Evolutionary conservation across 2,797 vertebrate genomes (phyloP), one percentile per base, ranked within the genome.

Genomic region (Ispidina picta): DNA sequence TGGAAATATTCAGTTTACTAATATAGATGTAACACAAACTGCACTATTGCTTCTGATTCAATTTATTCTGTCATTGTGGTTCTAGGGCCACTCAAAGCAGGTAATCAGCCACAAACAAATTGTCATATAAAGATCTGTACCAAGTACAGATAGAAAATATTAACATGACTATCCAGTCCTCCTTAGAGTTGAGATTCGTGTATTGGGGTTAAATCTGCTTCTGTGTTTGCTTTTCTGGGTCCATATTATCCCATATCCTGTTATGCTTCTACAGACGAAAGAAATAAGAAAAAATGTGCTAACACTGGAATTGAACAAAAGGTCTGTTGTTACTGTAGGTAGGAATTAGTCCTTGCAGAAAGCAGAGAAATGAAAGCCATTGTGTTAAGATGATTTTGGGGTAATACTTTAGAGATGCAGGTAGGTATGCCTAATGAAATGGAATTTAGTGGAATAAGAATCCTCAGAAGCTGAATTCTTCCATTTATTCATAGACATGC

Each of bases 351-450:
- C 54, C 60, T 64, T 71, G 49, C 54, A 92, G 75, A 90, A 92
- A 80, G 81, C 46, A 92, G 52, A 86, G 66, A 92, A 78, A 90
- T 95, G 65, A 95, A 94, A 96, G 81, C 78, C 82, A 41, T 39
- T 91, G 41, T 28, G 54, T 86, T 92, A 94, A 95, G 90, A 94
- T 78, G 92, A 86, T 94, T 96, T 96, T 93, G 86, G 0, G 48
- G 77, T 94, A 94, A 91, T 84, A 43, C 90, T 91, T 94, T 54
- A 64, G 64, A 90, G 75, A 58, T 62, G 58, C 12, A 15, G 76
- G 64, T 60, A 26, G 1, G 0, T 83, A 39, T 60, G 62, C n/a
- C 58, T 82, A 79, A 43, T 86, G 92, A 94, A 95, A 84, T 77
- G 69, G 75, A 94, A 86, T 90, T 91, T 73, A 90, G 33, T 59